A percentile compares a stretch with the other conserved stretches of the same genome.
These are phyloP conservation scores for Lucilia sericata DNA, from an alignment of 1,140 invertebrate genomes.

Conservation along the genomic window DNA sequence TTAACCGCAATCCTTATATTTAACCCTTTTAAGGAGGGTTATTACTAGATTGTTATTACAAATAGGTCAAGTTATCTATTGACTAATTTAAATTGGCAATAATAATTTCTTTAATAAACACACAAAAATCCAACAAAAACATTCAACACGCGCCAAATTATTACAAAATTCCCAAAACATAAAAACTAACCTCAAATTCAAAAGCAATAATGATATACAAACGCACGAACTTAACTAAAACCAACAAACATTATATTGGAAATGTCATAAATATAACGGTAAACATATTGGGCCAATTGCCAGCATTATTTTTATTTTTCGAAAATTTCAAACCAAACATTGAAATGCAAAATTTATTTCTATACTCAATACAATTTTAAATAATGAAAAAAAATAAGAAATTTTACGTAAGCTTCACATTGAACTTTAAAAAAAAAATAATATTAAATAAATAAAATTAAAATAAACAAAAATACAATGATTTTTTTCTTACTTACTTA, in stretches of 20 bases:
- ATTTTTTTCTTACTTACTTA: conserved; percentile 11
- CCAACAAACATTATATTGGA: not conserved
- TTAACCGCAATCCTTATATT: no score
- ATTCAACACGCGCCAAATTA: not conserved
- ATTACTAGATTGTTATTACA: no score
- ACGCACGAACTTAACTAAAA: not conserved
- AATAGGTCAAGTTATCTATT: no score
- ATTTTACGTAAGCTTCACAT: conserved; percentile 41
- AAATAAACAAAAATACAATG: not conserved
- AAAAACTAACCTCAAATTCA: not conserved
- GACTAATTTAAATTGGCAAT: no score
- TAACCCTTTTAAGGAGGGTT: no score
- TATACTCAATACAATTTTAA: not conserved
- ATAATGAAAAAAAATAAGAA: not conserved
- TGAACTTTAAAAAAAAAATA: conserved; percentile 30
- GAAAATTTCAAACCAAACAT: no score
- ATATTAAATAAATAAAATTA: no score
- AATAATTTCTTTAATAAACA: not conserved
- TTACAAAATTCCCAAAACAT: not conserved
- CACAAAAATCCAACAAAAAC: not conserved
- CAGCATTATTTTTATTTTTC: not conserved
- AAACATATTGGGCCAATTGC: conserved; percentile 31
- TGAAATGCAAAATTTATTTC: no score
- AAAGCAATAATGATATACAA: no score
- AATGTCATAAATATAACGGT: conserved; percentile 6